Percentiles rank a stretch among this genome's conserved stretches.
Conservation (phyloP, 2,797 vertebrate genomes). For the Galagoides demidoff region DNA sequence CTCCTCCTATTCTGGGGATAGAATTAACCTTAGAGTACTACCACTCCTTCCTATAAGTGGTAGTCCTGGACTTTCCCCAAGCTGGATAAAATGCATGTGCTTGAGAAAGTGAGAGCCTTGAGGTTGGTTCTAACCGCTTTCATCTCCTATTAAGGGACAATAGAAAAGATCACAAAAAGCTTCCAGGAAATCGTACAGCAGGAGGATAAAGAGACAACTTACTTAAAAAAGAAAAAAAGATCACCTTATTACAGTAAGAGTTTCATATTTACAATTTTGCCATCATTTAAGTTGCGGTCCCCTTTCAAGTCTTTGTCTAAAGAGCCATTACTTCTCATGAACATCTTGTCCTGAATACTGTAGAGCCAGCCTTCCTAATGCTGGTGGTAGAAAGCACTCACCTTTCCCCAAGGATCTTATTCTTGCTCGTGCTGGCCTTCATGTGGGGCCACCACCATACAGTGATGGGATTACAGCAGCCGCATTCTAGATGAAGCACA, state of each 20-base stretch:
- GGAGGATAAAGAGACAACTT: background rate
- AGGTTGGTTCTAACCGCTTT: background rate
- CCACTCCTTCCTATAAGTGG: background rate
- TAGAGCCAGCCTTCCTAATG: background rate
- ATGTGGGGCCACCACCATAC: background rate
- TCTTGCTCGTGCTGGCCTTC: background rate
- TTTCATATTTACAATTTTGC: background rate
- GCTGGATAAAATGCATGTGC: background rate
- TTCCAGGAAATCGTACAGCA: background rate
- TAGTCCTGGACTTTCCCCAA: background rate
- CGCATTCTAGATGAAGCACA: background rate
- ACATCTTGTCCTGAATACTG: background rate
- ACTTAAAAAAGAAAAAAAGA: background rate
- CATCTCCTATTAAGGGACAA: background rate
- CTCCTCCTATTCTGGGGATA: background rate
- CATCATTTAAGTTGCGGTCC: background rate
- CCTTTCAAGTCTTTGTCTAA: background rate
- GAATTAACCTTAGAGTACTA: background rate
- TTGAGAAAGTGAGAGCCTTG: background rate
- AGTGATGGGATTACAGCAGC: background rate
- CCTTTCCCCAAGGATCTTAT: background rate
- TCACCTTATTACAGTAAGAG: background rate
- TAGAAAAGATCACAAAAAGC: background rate
- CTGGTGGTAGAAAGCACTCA: background rate
- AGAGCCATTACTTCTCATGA: background rate